Base-by-base conservation (phyloP, 2,797 vertebrate genomes). In the Enteromius trimaculatus region DNA sequence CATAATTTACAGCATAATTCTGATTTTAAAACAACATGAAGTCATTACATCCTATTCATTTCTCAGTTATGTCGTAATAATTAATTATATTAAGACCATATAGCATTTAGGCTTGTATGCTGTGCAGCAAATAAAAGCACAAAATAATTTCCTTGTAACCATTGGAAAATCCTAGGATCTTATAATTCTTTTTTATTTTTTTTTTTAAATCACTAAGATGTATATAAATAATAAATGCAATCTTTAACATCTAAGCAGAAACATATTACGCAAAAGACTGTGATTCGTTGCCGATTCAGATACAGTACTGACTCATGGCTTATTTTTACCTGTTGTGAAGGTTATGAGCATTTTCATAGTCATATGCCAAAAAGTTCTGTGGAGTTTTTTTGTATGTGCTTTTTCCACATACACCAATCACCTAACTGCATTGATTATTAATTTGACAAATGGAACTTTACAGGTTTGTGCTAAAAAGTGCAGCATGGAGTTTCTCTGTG, bases 291-390 rank as follows among this genome's bases (percentile, higher is more conserved):
- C 80, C 42, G 49, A 82, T 66, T 65, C 64, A 66, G 77, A 14
- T 80, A 51, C 37, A 39, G 42, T 64, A n/a, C 47, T 71, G 75
- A 83, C 39, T 83, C 75, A 78, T 78, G 19, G 10, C 8, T 55
- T n/a, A 51, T 83, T 83, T 78, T 83, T 78, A 78, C 64, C 64
- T 47, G 29, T 34, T 80, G 17, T 70, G 13, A 58, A 42, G 16
- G 51, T 77, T 60, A 64, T 53, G 26, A 44, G 51, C 21, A 31
- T 21, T 37, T 58, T 83, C n/a, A 39, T 49, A 60, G 71, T 55
- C 76, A 70, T 60, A 49, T 78, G 8, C 39, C 39, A n/a, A 83
- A 44, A 6, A 49, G 51, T 29, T 60, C n/a, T 34, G 29, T 31
- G 17, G 29, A 37, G 1, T 53, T 19, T 53, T 3, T 37, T 14